Conservation (phyloP, 2,888 invertebrate species). For the Temnothorax ravouxi region DNA sequence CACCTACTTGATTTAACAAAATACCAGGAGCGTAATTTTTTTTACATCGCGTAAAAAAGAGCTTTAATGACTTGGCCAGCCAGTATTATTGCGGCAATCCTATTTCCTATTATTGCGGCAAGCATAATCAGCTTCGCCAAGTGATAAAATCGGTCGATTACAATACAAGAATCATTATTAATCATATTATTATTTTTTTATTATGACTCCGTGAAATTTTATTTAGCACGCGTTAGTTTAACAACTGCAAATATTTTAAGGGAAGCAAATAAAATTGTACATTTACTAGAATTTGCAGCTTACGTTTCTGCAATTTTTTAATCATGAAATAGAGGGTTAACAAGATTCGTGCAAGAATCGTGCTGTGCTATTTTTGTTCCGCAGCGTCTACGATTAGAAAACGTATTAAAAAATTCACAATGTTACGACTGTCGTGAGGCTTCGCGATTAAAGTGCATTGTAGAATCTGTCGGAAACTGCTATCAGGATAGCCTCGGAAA, state of each 20-base stretch:
- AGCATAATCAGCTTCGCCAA: neutral
- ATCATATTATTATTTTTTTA: neutral
- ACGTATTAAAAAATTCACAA: neutral
- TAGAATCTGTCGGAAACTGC: neutral
- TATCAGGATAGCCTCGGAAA: neutral
- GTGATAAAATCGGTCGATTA: neutral
- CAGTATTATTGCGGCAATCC: neutral
- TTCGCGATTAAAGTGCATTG: neutral
- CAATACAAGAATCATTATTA: neutral
- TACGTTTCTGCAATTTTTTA: no score
- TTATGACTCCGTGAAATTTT: neutral
- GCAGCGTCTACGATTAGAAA: neutral
- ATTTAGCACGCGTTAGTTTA: neutral
- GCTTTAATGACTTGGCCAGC: neutral
- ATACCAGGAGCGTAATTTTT: neutral
- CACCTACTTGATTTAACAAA: conserved; percentile 1
- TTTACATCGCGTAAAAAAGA: neutral
- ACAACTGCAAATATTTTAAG: neutral
- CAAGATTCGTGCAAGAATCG: neutral
- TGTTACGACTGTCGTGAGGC: neutral
- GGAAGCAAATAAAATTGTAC: neutral
- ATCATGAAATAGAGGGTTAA: no score
- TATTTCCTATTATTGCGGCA: neutral
- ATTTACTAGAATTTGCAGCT: neutral
- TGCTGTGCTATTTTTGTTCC: neutral